Evolutionary conservation across 2,113 vertebrate genomes (phyloP).

Genomic region (Oreocharis arfaki): DNA sequence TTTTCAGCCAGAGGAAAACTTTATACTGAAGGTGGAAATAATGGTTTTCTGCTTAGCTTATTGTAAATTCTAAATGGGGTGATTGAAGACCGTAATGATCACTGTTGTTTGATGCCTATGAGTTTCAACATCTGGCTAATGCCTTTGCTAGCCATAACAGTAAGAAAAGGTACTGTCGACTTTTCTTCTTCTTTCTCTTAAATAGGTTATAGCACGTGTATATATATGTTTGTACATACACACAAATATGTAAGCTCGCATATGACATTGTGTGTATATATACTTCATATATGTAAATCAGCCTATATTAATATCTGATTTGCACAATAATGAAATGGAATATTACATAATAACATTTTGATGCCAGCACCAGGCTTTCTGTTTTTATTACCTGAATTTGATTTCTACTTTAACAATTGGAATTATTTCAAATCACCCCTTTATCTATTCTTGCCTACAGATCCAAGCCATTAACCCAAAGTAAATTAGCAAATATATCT

Average conservation of each 20-base stretch:
- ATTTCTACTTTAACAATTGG: slow-evolving; percentile 16
- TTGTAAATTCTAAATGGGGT: slow-evolving; percentile 78
- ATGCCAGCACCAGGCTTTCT: background rate
- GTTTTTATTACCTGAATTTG: background rate
- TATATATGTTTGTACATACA: background rate
- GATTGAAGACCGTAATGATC: slow-evolving; percentile 71
- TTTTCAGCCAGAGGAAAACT: slow-evolving; percentile 86
- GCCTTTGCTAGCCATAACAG: slow-evolving; percentile 41
- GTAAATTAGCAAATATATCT: slow-evolving; percentile 13
- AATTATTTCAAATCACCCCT: background rate
- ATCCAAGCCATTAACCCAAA: background rate
- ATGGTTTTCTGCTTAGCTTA: slow-evolving; percentile 82
- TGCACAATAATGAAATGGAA: background rate
- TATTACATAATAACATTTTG: background rate
- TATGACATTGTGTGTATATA: background rate
- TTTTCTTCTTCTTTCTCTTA: slow-evolving; percentile 16
- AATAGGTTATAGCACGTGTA: background rate
- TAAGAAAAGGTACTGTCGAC: background rate
- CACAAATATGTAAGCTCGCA: fast-evolving
- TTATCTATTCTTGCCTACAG: slow-evolving; percentile 4
- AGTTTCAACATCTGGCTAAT: slow-evolving; percentile 73
- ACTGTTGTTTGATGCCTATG: slow-evolving; percentile 61
- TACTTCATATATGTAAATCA: background rate
- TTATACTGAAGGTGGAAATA: slow-evolving; percentile 85
- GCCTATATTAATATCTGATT: background rate